These are phyloP conservation scores for Eupeodes corollae DNA, from an alignment of 1,140 invertebrate genomes.

Conservation along the genomic window DNA sequence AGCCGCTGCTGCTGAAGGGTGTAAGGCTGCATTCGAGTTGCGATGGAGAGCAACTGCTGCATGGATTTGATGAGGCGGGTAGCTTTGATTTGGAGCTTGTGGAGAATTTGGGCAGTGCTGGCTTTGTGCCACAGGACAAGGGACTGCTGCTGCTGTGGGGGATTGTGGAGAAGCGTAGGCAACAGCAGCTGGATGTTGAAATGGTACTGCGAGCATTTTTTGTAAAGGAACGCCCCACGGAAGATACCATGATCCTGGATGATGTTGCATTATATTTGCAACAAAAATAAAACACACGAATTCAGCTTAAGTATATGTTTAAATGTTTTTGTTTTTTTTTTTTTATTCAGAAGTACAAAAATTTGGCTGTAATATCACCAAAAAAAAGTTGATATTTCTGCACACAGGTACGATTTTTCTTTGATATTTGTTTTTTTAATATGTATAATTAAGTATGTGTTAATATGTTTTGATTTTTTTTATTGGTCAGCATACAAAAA, in stretches of 20 bases:
- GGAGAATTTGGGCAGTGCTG: slow-evolving; percentile 1
- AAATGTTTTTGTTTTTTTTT: too few species aligned
- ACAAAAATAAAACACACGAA: too few species aligned
- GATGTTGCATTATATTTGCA: slow-evolving; percentile 37
- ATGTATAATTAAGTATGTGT: too few species aligned
- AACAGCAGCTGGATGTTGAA: slow-evolving; percentile 24
- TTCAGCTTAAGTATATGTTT: too few species aligned
- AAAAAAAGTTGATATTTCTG: too few species aligned
- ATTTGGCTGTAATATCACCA: too few species aligned
- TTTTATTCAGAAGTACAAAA: too few species aligned
- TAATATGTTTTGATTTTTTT: too few species aligned
- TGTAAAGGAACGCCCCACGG: slow-evolving; percentile 44
- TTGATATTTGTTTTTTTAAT: too few species aligned
- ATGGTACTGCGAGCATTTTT: slow-evolving; percentile 42
- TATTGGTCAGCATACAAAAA: too few species aligned
- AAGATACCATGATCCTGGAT: slow-evolving; percentile 41
- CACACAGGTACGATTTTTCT: too few species aligned
- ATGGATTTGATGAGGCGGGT: background rate
- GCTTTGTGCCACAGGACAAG: slow-evolving; percentile 1
- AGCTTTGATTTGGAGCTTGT: slow-evolving; percentile 1
- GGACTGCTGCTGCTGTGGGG: slow-evolving; percentile 8
- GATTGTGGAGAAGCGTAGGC: slow-evolving; percentile 9
- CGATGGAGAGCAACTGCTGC: background rate
- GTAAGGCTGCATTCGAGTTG: slow-evolving; percentile 1
- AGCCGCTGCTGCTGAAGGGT: slow-evolving; percentile 23